Evolutionary conservation across 1,140 invertebrate species (phyloP).

Genomic region (Monomorium pharaonis): DNA sequence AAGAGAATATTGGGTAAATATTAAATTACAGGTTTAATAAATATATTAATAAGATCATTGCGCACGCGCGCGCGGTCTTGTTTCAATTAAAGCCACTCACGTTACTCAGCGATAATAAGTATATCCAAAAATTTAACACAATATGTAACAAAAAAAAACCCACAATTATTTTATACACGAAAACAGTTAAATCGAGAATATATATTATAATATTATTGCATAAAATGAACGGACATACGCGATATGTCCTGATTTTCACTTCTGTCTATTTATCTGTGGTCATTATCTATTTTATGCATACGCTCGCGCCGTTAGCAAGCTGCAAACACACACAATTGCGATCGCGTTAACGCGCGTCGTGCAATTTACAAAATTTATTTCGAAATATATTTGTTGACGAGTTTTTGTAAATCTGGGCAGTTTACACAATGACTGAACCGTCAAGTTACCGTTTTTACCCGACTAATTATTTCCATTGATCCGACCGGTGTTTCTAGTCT

Average conservation of each 20-base stretch:
- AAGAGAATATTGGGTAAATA: slow-evolving; percentile 28
- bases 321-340: slow-evolving; percentile 12
- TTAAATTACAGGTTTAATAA: slow-evolving; percentile 30
- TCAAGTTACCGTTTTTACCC: slow-evolving; percentile 57
- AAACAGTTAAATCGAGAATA: background rate
- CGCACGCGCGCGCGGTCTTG: too few species aligned
- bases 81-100: background rate
- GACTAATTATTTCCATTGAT: slow-evolving; percentile 57
- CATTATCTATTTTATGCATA: slow-evolving; percentile 45
- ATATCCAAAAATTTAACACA: too few species aligned
- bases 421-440: slow-evolving; percentile 24
- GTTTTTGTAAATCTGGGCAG: slow-evolving; percentile 25
- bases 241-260: slow-evolving; percentile 17
- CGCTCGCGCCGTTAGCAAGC: slow-evolving; percentile 13
- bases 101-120: background rate
- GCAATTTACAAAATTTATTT: slow-evolving; percentile 57
- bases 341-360: slow-evolving; percentile 47
- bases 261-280: background rate
- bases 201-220: background rate
- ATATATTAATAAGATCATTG: slow-evolving; percentile 5
- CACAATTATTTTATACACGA: background rate
- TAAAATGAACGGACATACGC: background rate
- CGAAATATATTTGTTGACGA: slow-evolving; percentile 39
- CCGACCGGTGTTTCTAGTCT: background rate
- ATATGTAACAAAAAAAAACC: background rate